Conservation (phyloP, 2,888 invertebrate genomes). For the Tipula unca region DNA sequence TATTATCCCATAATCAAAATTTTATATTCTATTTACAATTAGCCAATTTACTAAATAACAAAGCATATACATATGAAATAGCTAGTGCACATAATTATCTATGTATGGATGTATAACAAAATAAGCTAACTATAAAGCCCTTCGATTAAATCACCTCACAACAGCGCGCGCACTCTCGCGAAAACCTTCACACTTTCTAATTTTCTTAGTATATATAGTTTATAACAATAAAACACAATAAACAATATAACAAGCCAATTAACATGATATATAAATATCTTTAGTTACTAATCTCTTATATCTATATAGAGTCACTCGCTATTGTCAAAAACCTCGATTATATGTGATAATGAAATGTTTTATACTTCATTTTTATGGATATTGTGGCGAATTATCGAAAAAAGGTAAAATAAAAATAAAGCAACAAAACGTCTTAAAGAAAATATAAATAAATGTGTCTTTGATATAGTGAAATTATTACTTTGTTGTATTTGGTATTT, state of each 20-base stretch:
- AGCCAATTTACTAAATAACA: neutral
- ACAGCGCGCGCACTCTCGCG: neutral
- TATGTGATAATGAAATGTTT: neutral
- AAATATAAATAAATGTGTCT: neutral
- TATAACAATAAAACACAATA: neutral
- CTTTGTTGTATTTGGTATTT: neutral
- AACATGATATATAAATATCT: neutral
- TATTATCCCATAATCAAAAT: neutral
- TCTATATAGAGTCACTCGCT: neutral
- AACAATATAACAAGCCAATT: neutral
- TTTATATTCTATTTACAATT: neutral
- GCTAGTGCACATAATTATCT: neutral
- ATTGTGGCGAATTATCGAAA: neutral
- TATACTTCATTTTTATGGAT: neutral
- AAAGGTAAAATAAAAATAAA: neutral
- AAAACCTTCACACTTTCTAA: neutral
- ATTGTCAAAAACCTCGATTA: neutral
- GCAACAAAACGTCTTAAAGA: neutral
- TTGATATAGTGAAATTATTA: neutral
- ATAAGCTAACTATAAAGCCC: neutral
- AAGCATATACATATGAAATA: neutral
- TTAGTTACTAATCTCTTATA: neutral
- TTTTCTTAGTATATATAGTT: neutral
- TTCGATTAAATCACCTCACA: neutral
- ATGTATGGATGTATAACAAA: neutral